Evolutionary conservation across 2,888 invertebrate species (phyloP).

Genomic region (Agapostemon virescens): DNA sequence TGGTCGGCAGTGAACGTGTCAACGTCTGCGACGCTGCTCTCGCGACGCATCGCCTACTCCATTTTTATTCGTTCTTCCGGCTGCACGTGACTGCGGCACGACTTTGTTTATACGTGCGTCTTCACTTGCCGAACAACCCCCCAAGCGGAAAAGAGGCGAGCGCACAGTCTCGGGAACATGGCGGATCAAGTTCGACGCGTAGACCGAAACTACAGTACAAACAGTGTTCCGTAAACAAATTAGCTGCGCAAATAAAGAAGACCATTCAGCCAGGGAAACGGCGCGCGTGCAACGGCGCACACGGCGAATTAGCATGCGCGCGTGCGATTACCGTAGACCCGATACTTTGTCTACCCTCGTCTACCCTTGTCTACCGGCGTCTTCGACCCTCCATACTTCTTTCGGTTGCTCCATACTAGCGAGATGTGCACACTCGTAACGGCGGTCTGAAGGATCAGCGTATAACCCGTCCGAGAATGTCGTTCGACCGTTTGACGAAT

Average conservation of each 20-base stretch:
- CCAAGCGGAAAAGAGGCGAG: neutral
- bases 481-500: neutral
- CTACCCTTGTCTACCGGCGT: conserved; percentile 3
- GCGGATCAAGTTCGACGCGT: neutral
- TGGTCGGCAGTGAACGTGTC: no score
- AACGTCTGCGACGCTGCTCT: neutral
- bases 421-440: neutral
- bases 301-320: neutral
- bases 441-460: no score
- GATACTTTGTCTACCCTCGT: no score
- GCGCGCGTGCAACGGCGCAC: neutral
- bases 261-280: neutral
- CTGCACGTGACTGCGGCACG: neutral
- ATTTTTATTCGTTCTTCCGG: neutral
- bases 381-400: neutral
- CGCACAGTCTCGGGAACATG: neutral
- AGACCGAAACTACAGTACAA: neutral
- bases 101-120: neutral
- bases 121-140: neutral
- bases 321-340: no score
- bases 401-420: neutral
- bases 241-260: neutral
- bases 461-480: no score
- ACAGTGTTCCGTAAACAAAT: conserved; percentile 4
- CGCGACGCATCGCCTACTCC: neutral